Percentiles rank a stretch among this genome's conserved stretches.
Evolutionary conservation across 2,113 vertebrate genomes (phyloP).

Genomic region (Aleadryas rufinucha): DNA sequence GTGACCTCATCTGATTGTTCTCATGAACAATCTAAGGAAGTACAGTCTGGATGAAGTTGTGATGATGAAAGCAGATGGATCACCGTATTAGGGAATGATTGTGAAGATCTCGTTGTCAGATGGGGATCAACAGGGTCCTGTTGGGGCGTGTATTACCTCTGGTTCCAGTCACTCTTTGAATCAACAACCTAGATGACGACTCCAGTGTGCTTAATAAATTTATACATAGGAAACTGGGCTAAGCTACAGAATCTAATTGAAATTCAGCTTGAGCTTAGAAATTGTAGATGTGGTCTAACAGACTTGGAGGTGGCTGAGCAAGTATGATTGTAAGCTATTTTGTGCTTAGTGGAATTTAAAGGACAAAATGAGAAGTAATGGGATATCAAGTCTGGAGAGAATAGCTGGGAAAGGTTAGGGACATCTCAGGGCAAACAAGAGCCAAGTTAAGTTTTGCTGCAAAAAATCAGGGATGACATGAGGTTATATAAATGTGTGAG

Average conservation of each 20-base stretch:
- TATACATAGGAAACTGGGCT: not conserved
- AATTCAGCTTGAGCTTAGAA: not conserved
- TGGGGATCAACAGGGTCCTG: rapidly evolving
- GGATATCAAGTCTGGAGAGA: not conserved
- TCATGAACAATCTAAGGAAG: not conserved
- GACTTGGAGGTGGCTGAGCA: not conserved
- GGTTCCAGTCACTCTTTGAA: not conserved
- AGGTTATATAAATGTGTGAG: not conserved
- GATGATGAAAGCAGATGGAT: not conserved
- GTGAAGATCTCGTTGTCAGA: rapidly evolving
- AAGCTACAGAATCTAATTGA: not conserved
- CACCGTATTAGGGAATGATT: not conserved
- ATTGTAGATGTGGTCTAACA: not conserved
- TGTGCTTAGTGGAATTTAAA: not conserved
- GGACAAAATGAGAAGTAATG: not conserved
- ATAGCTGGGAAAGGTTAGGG: not conserved
- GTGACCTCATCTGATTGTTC: not conserved
- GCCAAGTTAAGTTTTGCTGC: not conserved
- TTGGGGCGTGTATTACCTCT: not conserved
- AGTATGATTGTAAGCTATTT: not conserved
- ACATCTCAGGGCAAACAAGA: rapidly evolving
- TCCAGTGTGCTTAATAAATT: not conserved
- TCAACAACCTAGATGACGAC: not conserved
- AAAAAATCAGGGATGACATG: not conserved
- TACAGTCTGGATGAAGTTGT: not conserved